Conservation (phyloP, 2,888 invertebrate species). For the Perizoma affinitatum region DNA sequence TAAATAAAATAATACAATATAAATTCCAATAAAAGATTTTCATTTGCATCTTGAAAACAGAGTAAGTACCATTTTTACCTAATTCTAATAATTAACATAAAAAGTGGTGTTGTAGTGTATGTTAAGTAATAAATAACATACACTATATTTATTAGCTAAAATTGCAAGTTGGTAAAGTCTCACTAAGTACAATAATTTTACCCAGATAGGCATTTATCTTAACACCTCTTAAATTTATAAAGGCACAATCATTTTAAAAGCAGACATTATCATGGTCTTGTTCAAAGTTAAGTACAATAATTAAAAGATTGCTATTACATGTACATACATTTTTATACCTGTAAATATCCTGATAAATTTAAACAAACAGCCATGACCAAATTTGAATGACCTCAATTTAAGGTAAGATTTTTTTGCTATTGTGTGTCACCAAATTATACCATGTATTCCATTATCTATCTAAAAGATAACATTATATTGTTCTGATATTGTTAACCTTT, state of each 20-base stretch:
- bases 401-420: conserved; percentile 20
- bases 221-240: conserved; percentile 11
- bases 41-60: conserved; percentile 10
- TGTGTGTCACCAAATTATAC: no score
- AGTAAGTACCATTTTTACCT: conserved; percentile 6
- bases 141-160: conserved; percentile 6
- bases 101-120: no score
- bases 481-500: no score
- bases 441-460: no score
- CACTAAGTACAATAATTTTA: conserved; percentile 21
- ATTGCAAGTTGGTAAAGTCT: conserved; percentile 15
- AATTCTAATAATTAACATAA: conserved; percentile 1
- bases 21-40: conserved; percentile 26
- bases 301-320: conserved; percentile 11
- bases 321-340: conserved; percentile 30
- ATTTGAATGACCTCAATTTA: conserved; percentile 41
- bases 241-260: conserved; percentile 19
- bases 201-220: conserved; percentile 4
- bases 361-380: conserved; percentile 44
- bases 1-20: conserved; percentile 27
- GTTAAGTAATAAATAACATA: no score
- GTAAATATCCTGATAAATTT: conserved; percentile 32
- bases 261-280: conserved; percentile 15
- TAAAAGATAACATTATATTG: no score
- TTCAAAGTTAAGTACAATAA: conserved; percentile 28